These are phyloP conservation scores for Caracal caracal DNA, from an alignment of 2,113 vertebrate species.

Conservation along the genomic window DNA sequence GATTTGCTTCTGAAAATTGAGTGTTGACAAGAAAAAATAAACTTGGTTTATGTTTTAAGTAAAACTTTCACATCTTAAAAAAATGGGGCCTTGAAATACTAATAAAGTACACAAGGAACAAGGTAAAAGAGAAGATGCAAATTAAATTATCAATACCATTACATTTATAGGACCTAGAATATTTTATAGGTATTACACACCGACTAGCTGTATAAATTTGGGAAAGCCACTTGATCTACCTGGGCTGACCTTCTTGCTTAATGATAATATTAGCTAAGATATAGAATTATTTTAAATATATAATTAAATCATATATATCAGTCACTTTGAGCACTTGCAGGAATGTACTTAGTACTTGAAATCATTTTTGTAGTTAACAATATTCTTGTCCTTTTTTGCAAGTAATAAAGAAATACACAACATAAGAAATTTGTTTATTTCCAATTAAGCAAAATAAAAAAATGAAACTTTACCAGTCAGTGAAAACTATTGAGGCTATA, in stretches of 20 bases:
- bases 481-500: background rate
- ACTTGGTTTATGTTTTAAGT: background rate
- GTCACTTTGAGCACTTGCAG: background rate
- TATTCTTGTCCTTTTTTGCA: background rate
- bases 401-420: background rate
- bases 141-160: background rate
- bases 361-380: background rate
- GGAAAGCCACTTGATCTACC: background rate
- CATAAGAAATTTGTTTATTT: background rate
- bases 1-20: background rate
- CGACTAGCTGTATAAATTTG: background rate
- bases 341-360: background rate
- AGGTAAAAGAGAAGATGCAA: background rate
- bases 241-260: background rate
- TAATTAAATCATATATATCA: background rate
- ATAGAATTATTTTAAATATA: background rate
- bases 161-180: background rate
- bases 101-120: background rate
- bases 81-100: background rate
- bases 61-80: background rate
- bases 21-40: background rate
- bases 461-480: background rate
- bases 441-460: background rate
- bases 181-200: background rate
- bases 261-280: background rate